Percentiles rank a stretch among this genome's conserved stretches.
These are phyloP conservation scores for Aphelinus atriplicis DNA, from an alignment of 1,140 invertebrate species.

Conservation along the genomic window DNA sequence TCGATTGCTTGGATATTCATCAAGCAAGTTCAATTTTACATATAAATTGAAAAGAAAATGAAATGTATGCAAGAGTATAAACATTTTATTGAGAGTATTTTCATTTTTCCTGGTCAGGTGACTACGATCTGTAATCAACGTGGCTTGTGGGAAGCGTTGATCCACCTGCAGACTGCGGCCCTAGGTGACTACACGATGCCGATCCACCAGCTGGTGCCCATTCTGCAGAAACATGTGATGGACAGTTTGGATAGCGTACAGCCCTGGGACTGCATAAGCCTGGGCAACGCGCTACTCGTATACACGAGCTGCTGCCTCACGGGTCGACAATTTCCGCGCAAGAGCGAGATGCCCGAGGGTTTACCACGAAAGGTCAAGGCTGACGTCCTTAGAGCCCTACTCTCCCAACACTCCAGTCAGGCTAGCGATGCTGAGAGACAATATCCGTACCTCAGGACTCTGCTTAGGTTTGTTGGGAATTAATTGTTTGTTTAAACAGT, in stretches of 20 bases:
- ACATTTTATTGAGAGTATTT: conserved; percentile 4
- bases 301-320: conserved; percentile 94
- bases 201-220: conserved; percentile 79
- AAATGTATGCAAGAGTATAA: too few species aligned
- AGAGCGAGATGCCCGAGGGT: conserved; percentile 81
- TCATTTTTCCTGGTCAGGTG: conserved; percentile 53
- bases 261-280: conserved; percentile 65
- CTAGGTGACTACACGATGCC: conserved; percentile 86
- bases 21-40: conserved; percentile 68
- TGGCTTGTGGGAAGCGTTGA: conserved; percentile 85
- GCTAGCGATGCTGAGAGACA: conserved; percentile 74
- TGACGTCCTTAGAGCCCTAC: conserved; percentile 74
- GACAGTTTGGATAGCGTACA: conserved; percentile 48
- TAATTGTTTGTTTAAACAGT: background rate
- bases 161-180: conserved; percentile 89
- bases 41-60: background rate
- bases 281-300: conserved; percentile 92
- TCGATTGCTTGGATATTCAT: conserved; percentile 88
- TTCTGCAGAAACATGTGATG: conserved; percentile 63
- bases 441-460: conserved; percentile 83
- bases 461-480: conserved; percentile 65
- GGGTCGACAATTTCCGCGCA: conserved; percentile 86
- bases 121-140: conserved; percentile 83
- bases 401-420: conserved; percentile 76
- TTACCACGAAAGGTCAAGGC: conserved; percentile 77